Percentiles rank a stretch among this genome's conserved stretches.
These are phyloP conservation scores for Anser brachyrhynchus DNA, from an alignment of 2,113 vertebrate species.

Conservation along the genomic window DNA sequence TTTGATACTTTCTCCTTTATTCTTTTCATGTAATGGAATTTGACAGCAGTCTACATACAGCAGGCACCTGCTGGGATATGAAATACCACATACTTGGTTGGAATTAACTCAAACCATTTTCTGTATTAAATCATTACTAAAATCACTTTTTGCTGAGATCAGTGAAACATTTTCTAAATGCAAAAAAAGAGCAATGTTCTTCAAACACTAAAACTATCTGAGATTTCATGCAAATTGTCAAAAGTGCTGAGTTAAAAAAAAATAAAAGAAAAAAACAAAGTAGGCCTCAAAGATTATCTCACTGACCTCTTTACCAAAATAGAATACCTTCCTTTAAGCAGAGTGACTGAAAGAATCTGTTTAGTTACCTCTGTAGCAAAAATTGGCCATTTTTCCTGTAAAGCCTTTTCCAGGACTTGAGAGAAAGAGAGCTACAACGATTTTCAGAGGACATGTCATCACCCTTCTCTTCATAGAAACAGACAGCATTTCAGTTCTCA, in stretches of 20 bases:
- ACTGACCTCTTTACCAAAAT: neutral
- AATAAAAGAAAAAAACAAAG: neutral
- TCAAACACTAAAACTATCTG: neutral
- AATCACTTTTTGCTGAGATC: neutral
- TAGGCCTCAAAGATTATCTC: neutral
- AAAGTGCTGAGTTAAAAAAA: neutral
- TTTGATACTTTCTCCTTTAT: neutral
- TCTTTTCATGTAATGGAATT: neutral
- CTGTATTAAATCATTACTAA: neutral
- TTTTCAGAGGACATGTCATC: neutral
- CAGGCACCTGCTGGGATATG: neutral
- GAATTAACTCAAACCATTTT: neutral
- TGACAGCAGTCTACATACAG: neutral
- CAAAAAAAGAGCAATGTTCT: constrained; percentile 1
- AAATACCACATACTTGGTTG: neutral
- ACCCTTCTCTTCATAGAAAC: neutral
- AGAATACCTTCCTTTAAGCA: neutral
- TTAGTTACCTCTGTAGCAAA: neutral
- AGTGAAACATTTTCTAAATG: neutral
- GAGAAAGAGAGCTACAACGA: neutral
- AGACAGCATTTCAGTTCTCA: neutral
- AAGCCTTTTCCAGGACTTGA: neutral
- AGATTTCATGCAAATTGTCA: neutral
- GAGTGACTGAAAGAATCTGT: neutral
- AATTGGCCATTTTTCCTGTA: neutral